Conservation (phyloP, 2,113 vertebrate genomes). For the Lamprologus callipterus region DNA sequence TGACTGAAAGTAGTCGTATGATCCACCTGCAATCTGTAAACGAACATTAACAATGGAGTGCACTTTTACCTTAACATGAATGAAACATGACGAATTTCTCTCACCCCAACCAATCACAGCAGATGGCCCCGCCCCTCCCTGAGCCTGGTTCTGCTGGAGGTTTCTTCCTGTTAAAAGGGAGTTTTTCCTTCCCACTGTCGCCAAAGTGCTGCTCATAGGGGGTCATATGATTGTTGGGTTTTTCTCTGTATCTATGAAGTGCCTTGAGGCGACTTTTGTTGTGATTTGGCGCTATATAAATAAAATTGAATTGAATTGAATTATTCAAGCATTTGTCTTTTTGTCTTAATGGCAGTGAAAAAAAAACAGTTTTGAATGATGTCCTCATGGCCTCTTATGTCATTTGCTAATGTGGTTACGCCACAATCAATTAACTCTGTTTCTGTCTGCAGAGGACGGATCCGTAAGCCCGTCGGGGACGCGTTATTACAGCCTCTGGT, state of each 20-base stretch:
- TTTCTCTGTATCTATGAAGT: too few species aligned
- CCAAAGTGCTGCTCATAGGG: too few species aligned
- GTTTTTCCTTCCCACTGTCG: too few species aligned
- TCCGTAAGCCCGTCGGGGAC: not conserved
- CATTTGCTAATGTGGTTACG: not conserved
- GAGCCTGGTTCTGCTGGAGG: fast-evolving
- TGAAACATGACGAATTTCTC: fast-evolving
- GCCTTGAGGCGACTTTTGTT: too few species aligned
- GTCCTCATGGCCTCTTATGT: not conserved
- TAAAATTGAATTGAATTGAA: too few species aligned
- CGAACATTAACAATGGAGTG: not conserved
- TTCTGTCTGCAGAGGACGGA: not conserved
- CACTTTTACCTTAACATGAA: fast-evolving
- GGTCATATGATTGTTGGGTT: too few species aligned
- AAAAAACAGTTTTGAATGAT: not conserved
- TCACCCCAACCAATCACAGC: too few species aligned
- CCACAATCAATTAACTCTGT: not conserved
- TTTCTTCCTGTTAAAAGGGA: too few species aligned
- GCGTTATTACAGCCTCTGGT: not conserved
- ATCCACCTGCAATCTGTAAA: not conserved
- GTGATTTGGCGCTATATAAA: too few species aligned
- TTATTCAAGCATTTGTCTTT: not conserved
- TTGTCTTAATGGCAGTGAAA: not conserved
- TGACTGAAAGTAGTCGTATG: fast-evolving
- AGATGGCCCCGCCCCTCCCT: too few species aligned